phyloP scores from a whole-genome alignment of 2,113 vertebrate genomes.

The Ceyx margarethae region DNA sequence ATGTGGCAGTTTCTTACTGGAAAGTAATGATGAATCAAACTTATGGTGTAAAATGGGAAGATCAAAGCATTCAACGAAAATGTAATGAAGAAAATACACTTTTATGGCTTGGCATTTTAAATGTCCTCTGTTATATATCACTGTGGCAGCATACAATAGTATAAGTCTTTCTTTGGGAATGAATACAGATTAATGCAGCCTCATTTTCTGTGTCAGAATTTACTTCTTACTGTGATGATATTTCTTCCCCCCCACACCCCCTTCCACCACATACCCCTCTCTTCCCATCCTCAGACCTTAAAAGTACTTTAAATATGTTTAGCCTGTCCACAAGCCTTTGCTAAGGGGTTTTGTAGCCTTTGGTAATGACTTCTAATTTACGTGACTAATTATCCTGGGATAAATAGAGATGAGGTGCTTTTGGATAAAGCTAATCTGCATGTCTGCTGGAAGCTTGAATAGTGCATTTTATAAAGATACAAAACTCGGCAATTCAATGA shows the following conservation, averaged over 20 bases:
- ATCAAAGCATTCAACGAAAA: constrained; percentile 59
- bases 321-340: constrained; percentile 72
- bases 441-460: constrained; percentile 42
- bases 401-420: constrained; percentile 65
- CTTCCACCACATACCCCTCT: not conserved
- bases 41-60: constrained; percentile 58
- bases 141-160: constrained; percentile 43
- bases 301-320: constrained; percentile 76
- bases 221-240: constrained; percentile 77
- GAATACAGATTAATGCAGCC: constrained; percentile 84
- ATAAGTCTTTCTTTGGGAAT: constrained; percentile 38
- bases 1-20: constrained; percentile 70
- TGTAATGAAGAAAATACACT: constrained; percentile 73
- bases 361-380: constrained; percentile 78
- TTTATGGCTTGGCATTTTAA: constrained; percentile 68
- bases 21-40: constrained; percentile 70
- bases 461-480: constrained; percentile 9
- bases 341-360: constrained; percentile 69
- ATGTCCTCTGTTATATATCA: constrained; percentile 67
- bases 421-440: constrained; percentile 54
- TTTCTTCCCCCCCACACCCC: not conserved
- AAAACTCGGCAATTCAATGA: not conserved
- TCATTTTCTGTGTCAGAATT: constrained; percentile 81
- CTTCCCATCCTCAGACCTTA: constrained; percentile 45
- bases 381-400: constrained; percentile 74